Conservation (phyloP, 2,113 vertebrate species). For the Hippocampus zosterae region DNA sequence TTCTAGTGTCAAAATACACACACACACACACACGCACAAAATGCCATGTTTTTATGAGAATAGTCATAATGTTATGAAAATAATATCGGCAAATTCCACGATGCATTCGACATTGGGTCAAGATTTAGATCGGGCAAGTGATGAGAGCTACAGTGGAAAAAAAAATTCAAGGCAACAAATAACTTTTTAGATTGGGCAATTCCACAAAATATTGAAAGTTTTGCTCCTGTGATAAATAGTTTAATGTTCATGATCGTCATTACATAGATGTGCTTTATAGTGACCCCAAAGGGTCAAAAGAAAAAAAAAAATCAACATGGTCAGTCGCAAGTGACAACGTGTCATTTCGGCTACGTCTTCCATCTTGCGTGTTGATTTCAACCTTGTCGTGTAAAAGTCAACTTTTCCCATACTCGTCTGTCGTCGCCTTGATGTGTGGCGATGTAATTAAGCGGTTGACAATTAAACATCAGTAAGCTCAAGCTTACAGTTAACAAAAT, state of each 20-base stretch:
- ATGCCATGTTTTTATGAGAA: neutral
- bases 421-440: conserved; percentile 27
- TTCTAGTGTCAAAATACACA: conserved; percentile 22
- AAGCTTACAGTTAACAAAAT: conserved; percentile 13
- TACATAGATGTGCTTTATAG: no score
- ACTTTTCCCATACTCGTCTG: conserved; percentile 6
- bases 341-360: neutral
- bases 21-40: neutral
- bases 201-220: no score
- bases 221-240: no score
- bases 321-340: neutral
- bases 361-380: neutral
- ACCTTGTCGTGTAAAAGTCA: neutral
- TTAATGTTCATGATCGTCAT: no score
- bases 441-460: conserved; percentile 37
- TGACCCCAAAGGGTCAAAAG: neutral
- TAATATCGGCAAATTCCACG: neutral
- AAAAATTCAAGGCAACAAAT: no score
- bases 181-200: no score
- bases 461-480: conserved; percentile 39
- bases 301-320: no score
- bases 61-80: neutral
- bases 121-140: no score
- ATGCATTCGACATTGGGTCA: no score
- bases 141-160: no score